Percentiles rank a stretch among this genome's conserved stretches.
These are phyloP conservation scores for Hycleus cichorii DNA, from an alignment of 1,140 invertebrate genomes.

Conservation along the genomic window DNA sequence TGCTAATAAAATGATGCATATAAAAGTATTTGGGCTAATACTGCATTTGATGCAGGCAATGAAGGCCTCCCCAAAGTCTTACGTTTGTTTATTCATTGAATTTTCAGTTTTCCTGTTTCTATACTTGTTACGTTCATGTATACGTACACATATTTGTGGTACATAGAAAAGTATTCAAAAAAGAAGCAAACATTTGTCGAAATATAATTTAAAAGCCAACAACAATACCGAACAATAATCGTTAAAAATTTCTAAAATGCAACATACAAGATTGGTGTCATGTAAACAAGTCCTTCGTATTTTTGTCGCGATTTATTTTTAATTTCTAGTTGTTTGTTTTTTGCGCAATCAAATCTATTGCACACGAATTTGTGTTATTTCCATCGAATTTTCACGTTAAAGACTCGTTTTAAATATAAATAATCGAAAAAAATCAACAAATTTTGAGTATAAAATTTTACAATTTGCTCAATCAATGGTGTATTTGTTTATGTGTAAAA, in stretches of 20 bases:
- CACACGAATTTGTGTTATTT: neutral
- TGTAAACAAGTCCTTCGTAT: neutral
- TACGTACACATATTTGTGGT: conserved; percentile 20
- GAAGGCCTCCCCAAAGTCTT: conserved; percentile 39
- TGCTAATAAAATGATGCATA: conserved; percentile 31
- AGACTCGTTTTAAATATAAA: neutral
- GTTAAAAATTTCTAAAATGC: neutral
- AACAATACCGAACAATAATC: conserved; percentile 5
- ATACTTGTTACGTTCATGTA: neutral
- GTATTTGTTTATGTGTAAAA: neutral
- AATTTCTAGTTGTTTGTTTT: neutral
- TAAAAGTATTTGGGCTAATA: conserved; percentile 35
- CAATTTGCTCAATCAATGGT: neutral
- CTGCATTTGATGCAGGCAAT: conserved; percentile 33
- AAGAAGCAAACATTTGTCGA: neutral
- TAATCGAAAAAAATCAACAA: conserved; percentile 1
- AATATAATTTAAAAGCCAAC: conserved; percentile 1
- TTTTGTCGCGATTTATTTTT: neutral
- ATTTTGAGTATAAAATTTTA: neutral
- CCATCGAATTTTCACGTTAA: neutral
- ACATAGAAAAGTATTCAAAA: conserved; percentile 4
- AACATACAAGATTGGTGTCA: neutral
- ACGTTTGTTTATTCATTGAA: conserved; percentile 7
- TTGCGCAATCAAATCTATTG: neutral
- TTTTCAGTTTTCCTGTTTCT: conserved; percentile 18